Base-by-base conservation (phyloP, 1,140 invertebrate species). In the Pseudomyrmex concolor region DNA sequence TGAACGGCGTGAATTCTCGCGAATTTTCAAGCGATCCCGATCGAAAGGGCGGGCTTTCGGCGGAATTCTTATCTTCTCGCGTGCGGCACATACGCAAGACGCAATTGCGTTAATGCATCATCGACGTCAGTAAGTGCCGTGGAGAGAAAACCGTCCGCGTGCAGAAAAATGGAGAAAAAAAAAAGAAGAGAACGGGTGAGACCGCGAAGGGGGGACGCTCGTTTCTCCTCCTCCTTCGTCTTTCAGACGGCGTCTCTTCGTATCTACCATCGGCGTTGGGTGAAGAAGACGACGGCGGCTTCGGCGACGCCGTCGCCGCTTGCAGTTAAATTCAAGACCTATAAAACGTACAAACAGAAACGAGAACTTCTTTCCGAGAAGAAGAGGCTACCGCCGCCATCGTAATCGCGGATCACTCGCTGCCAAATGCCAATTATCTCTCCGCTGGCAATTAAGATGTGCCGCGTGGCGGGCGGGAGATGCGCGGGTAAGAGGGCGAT, bases 401-500 rank as follows among this genome's bases (percentile, higher is more conserved):
- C 71, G 43, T 43, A 17, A 90, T 90, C 86, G 90, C 89, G 82
- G 86, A 91, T 91, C 85, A 86, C 89, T 88, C 83, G 85, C 87
- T 83, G 84, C 89, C 89, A 90, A 92, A 90, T 89, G 89, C 84
- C 89, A 90, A 91, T 91, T 91, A 92, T 91, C 89, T 89, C 88
- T 57, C 73, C 80, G 80, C 84, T 83, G 78, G 82, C 76, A 89
- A 90, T 88, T 89, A 91, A 91, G 86, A 80, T 74, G 76, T 84
- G 62, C 25, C 51, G 62, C 71, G 76, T 70, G 60, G 55, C 77
- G 63, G 74, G 63, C 50, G 78, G 66, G 73, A 25, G 45, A 7
- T n/a, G 13, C 43, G 43, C 59, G 54, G 72, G 19, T 34, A 50
- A 76, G 67, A 43, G 51, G 51, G 19, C 43, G 76, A 63, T 77